These are phyloP conservation scores for Dromococcyx pavoninus DNA, from an alignment of 2,797 vertebrate genomes.

Conservation along the genomic window DNA sequence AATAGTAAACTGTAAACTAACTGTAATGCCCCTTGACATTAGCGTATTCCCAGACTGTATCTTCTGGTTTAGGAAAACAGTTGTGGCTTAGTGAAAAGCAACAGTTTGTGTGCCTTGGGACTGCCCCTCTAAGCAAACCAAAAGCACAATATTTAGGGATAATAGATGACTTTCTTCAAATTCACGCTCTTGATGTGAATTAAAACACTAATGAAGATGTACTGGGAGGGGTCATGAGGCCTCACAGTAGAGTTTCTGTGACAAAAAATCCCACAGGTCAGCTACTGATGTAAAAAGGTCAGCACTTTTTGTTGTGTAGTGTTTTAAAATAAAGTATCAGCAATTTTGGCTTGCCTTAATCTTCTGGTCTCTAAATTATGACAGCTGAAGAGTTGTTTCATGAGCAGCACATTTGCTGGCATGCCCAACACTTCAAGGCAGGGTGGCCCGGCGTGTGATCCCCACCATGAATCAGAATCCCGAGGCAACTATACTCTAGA, in stretches of 20 bases:
- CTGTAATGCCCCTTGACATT: neutral
- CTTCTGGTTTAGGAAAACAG: slow-evolving; percentile 24
- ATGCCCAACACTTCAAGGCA: fast-evolving
- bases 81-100: slow-evolving; percentile 18
- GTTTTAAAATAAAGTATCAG: neutral
- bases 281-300: neutral
- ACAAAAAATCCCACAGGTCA: neutral
- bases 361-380: neutral
- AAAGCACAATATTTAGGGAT: neutral
- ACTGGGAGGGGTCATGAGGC: neutral
- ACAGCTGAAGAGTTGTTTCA: neutral
- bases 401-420: neutral
- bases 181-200: neutral
- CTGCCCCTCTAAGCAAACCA: neutral
- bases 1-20: neutral
- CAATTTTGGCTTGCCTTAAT: neutral
- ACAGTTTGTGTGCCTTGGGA: neutral
- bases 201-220: neutral
- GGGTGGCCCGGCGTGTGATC: neutral
- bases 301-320: neutral
- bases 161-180: neutral
- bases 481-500: neutral
- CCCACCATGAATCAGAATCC: neutral
- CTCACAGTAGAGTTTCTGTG: neutral
- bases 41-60: neutral